Evolutionary conservation across 1,140 invertebrate species (phyloP), one percentile per base, ranked within the genome.

Genomic region (Sitophilus oryzae): DNA sequence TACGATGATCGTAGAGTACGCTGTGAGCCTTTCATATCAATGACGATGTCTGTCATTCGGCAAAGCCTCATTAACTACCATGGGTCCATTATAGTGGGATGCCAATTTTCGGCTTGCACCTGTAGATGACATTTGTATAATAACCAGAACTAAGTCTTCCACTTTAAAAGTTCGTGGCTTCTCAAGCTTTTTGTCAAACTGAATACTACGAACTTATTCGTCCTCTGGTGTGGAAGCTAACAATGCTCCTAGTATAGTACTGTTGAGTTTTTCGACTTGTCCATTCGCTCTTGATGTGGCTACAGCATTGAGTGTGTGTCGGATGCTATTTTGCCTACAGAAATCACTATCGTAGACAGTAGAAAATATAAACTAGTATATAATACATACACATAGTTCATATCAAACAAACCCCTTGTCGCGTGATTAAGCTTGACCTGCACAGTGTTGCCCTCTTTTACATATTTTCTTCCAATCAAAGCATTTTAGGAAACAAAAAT

Each of bases 51-150:
- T 21, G 23, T 19, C 21, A 10, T 35, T 48, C 11, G 45, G 45
- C 5, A 48, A 21, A 9, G n/a, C 30, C 22, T 6, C n/a, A n/a
- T 48, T 48, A 10, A 48, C 45, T 35, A 48, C 30, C 45, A 48
- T 48, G 4, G 45, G 45, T 10, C 45, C 45, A 18, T n/a, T 23
- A 48, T 48, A 48, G 14, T 30, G 8, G 11, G 22, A 25, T 48
- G 14, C 30, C 11, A 36, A 23, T 35, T 48, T 44, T 44, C 42
- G 42, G 21, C 42, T 44, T 20, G 42, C 15, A 44, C 42, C 16
- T 10, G 18, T 25, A 5, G 42, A 44, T 10, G 42, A 16, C 21
- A 21, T 25, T 25, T 44, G 15, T 15, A 19, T 44, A 10, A 19
- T 6, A 21, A 44, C 21, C 9, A 44, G 42, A 6, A 44, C 42